phyloP scores from a whole-genome alignment of 1,140 invertebrate species.

The Musca domestica region DNA sequence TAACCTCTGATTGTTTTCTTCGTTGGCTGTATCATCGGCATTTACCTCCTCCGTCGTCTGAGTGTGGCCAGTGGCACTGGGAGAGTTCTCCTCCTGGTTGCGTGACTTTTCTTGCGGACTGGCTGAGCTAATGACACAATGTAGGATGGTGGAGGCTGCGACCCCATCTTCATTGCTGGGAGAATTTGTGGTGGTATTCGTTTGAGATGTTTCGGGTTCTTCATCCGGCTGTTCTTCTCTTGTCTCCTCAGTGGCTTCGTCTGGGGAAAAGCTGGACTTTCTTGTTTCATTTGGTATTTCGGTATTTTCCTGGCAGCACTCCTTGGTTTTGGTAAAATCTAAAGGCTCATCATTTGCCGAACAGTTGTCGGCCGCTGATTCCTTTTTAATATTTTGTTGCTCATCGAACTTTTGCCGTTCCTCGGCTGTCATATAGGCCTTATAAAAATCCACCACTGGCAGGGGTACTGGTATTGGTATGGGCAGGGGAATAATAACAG shows the following conservation, averaged over 20 bases:
- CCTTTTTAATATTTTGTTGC: conserved; percentile 2
- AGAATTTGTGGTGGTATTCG: background rate
- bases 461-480: conserved; percentile 81
- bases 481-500: conserved; percentile 76
- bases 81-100: background rate
- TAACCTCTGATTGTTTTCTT: conserved; percentile 55
- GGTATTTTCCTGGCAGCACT: too few species aligned
- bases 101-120: background rate
- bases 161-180: too few species aligned
- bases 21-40: background rate
- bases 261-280: conserved; percentile 27
- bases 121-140: conserved; percentile 11
- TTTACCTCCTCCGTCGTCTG: background rate
- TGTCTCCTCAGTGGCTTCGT: background rate
- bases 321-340: conserved; percentile 56
- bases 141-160: background rate
- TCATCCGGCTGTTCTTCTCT: background rate
- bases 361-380: conserved; percentile 16
- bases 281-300: too few species aligned
- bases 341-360: conserved; percentile 41
- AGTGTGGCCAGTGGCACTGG: background rate
- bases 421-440: conserved; percentile 54
- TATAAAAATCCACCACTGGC: conserved; percentile 64
- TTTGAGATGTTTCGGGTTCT: background rate
- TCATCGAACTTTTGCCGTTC: conserved; percentile 38